Percentiles rank a stretch among this genome's conserved stretches.
These are phyloP conservation scores for Drosophila nigromelanica DNA, from an alignment of 1,140 invertebrate genomes.

Conservation along the genomic window DNA sequence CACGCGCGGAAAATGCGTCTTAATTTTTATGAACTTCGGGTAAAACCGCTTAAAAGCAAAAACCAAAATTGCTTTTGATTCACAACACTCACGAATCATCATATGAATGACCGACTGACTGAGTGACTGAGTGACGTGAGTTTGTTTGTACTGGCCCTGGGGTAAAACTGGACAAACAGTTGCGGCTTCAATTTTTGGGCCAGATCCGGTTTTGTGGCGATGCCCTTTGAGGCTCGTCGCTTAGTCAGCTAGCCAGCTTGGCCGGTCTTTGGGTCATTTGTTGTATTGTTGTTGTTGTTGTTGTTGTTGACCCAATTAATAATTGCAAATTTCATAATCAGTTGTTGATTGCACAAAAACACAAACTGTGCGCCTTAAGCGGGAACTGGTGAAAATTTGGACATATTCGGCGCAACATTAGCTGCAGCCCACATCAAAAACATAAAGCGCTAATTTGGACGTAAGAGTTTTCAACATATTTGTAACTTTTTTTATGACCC, in stretches of 20 bases:
- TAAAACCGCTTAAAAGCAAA: conserved; percentile 53
- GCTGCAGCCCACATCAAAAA: conserved; percentile 47
- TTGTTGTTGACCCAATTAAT: conserved; percentile 73
- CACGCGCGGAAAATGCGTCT: conserved; percentile 49
- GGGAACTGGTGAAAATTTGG: conserved; percentile 66
- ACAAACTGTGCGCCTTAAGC: conserved; percentile 56
- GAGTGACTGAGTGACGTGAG: conserved; percentile 19
- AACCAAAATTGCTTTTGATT: conserved; percentile 41
- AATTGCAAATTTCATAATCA: conserved; percentile 72
- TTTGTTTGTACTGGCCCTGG: conserved; percentile 63
- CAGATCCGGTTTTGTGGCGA: conserved; percentile 70
- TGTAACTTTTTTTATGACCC: conserved; percentile 20
- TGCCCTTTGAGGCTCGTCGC: conserved; percentile 40
- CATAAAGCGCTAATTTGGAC: conserved; percentile 57
- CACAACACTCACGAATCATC: conserved; percentile 30
- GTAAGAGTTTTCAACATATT: conserved; percentile 47
- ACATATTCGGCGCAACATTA: conserved; percentile 28
- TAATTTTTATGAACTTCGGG: conserved; percentile 79
- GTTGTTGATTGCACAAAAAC: conserved; percentile 23
- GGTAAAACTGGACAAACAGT: conserved; percentile 45
- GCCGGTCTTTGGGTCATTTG: conserved; percentile 47
- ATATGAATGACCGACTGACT: conserved; percentile 35
- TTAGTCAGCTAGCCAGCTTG: conserved; percentile 24
- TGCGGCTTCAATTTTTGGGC: conserved; percentile 33
- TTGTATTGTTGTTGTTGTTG: too few species aligned